phyloP scores from a whole-genome alignment of 2,113 vertebrate genomes.

The Cathartes aura region DNA sequence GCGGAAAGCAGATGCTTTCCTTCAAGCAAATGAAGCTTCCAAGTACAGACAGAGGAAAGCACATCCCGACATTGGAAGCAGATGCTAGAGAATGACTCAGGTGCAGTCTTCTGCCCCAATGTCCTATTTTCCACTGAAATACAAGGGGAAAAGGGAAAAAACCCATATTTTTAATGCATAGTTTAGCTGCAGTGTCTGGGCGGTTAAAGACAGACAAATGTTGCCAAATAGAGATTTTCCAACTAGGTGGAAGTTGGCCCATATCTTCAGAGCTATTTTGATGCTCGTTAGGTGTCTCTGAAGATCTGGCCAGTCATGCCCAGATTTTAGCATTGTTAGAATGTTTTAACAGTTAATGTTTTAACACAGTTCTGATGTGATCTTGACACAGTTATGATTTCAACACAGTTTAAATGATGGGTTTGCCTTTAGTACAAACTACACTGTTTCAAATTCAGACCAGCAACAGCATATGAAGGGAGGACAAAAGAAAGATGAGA shows the following conservation, averaged over 20 bases:
- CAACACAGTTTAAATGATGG: background rate
- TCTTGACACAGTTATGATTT: background rate
- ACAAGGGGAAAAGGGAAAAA: background rate
- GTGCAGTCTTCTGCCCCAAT: background rate
- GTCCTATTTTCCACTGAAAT: background rate
- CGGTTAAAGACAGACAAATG: background rate
- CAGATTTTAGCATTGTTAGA: background rate
- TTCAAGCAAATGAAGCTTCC: background rate
- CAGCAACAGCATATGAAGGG: background rate
- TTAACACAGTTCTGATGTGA: background rate
- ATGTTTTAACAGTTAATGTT: background rate
- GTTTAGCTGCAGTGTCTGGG: background rate
- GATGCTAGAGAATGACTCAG: slow-evolving; percentile 13
- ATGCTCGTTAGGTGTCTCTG: background rate
- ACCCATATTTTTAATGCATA: background rate
- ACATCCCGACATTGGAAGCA: background rate
- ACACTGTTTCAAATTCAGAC: background rate
- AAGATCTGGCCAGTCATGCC: background rate
- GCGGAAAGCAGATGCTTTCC: slow-evolving; percentile 26
- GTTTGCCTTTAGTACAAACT: background rate
- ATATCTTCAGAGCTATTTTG: background rate
- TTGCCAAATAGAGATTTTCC: slow-evolving; percentile 35
- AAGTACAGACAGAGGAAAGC: background rate
- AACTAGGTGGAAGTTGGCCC: background rate
- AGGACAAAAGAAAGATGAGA: slow-evolving; percentile 13